Percentiles rank a stretch among this genome's conserved stretches.
phyloP scores from a whole-genome alignment of 1,140 invertebrate genomes.

The Euwallacea fornicatus region DNA sequence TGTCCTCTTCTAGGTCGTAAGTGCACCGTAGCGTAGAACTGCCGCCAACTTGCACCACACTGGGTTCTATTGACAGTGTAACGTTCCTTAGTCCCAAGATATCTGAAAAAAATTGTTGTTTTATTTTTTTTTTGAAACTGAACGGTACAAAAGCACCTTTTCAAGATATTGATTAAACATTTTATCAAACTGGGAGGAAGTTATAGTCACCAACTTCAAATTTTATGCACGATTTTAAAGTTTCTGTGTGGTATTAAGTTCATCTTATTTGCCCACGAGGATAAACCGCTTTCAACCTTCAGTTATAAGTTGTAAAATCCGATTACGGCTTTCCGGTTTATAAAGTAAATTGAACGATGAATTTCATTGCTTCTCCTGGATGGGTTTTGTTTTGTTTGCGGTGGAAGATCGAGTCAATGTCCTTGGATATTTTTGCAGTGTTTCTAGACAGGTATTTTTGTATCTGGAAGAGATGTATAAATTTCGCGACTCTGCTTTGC shows the following conservation, averaged over 20 bases:
- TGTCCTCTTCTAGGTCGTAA: constrained; percentile 70
- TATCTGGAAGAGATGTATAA: too few species aligned
- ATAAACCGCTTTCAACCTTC: constrained; percentile 7
- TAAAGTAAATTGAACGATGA: constrained; percentile 8
- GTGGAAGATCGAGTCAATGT: too few species aligned
- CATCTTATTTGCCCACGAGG: not conserved
- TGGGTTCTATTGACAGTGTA: constrained; percentile 58
- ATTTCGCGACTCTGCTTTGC: too few species aligned
- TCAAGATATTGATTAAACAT: not conserved
- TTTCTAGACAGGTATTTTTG: too few species aligned
- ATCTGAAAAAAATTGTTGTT: constrained; percentile 42
- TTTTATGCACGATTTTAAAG: too few species aligned
- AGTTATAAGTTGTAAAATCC: not conserved
- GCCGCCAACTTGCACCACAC: constrained; percentile 60
- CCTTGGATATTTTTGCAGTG: too few species aligned
- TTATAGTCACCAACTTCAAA: too few species aligned
- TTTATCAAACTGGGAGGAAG: not conserved
- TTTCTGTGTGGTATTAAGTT: not conserved
- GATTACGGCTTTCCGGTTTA: constrained; percentile 2
- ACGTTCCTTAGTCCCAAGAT: constrained; percentile 56
- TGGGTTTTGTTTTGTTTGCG: too few species aligned
- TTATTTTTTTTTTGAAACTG: not conserved
- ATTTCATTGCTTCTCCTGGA: not conserved
- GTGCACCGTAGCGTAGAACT: constrained; percentile 61
- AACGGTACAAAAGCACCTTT: not conserved